Evolutionary conservation across 2,888 invertebrate genomes (phyloP), one percentile per base, ranked within the genome.

Genomic region (Nycteola revayana): DNA sequence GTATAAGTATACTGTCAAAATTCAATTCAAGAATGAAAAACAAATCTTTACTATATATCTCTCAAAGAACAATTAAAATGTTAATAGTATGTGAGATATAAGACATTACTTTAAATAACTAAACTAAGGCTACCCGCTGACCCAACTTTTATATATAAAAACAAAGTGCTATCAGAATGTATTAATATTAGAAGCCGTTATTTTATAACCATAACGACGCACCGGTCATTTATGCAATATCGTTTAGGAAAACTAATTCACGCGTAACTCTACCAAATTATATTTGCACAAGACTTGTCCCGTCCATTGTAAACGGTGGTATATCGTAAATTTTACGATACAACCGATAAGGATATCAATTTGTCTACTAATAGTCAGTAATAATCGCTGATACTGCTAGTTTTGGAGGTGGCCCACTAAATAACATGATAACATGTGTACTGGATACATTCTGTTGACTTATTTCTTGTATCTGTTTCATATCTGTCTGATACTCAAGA

Each of bases 251-350:
- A 48, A 57, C 46, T 55, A 57, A 52, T 61, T 54, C 51, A 36
- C 31, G 29, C 54, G 60, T 64, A 62, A 50, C 46, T 36, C 41
- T 41, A 55, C 73, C 49, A 75, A 75, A 79, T 78, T 62, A 75
- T 85, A 77, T 85, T 85, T 81, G 68, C 76, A 58, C 56, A 75
- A 70, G 66, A 69, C 79, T 84, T 75, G 81, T 80, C 67, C 66
- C n/a, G 60, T 56, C 59, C 53, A 75, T 78, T 79, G 74, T 69
- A 49, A 54, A 56, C 51, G 50, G 58, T 60, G 66, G 68, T 56
- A 50, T 70, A 68, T 78, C 77, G 68, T 82, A 78, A 79, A 80
- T 65, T 83, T 82, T 84, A 82, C 68, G 79, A 81, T 75, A 70
- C 48, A 51, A 33, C 22, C 49, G 82, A 81, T 83, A 83, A 72